Conservation (phyloP, 2,888 invertebrate genomes). For the Rhopalosiphum nymphaeae region DNA sequence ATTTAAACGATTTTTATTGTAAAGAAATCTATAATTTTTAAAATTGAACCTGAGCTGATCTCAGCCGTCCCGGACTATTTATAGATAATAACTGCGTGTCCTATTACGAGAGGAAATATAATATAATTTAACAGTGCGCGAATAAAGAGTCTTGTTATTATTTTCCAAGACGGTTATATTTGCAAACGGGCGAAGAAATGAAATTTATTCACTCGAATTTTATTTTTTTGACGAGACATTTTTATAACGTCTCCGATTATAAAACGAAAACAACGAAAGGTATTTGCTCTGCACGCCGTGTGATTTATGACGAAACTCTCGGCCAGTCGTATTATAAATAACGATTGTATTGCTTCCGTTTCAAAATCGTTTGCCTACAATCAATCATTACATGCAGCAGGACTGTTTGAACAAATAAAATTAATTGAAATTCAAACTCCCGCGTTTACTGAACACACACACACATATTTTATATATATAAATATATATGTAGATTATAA, state of each 20-base stretch:
- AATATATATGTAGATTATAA: neutral
- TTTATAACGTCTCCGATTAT: neutral
- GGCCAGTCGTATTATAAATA: neutral
- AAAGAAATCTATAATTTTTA: no score
- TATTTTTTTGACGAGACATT: neutral
- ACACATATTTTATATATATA: no score
- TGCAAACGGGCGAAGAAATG: neutral
- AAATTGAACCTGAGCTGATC: no score
- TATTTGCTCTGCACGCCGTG: neutral
- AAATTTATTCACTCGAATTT: neutral
- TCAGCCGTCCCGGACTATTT: neutral
- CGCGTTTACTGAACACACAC: neutral
- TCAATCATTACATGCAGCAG: neutral
- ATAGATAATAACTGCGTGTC: neutral
- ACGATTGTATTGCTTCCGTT: neutral
- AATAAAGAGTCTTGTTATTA: neutral
- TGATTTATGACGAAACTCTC: slow-evolving; percentile 1
- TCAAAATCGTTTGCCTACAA: neutral
- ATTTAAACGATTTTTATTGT: no score
- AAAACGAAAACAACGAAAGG: neutral
- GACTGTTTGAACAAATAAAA: slow-evolving; percentile 18
- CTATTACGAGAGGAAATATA: neutral
- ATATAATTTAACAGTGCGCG: neutral
- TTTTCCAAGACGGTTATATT: neutral
- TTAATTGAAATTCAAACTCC: slow-evolving; percentile 19